Evolutionary conservation across 2,113 vertebrate species (phyloP).

Genomic region (Apodemus sylvaticus): DNA sequence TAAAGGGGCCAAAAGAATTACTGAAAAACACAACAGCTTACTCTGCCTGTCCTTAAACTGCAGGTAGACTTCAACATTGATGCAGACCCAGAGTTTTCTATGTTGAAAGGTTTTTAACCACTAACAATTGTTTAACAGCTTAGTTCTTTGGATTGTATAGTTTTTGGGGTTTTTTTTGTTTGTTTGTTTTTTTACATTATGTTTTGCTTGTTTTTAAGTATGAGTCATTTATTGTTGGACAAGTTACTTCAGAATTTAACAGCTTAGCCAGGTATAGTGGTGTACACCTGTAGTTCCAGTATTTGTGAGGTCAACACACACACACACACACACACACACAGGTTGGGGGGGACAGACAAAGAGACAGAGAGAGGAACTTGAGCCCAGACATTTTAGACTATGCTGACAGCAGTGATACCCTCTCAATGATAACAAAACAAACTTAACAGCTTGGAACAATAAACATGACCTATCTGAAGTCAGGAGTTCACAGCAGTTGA

Average conservation of each 20-base stretch:
- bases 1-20: background rate
- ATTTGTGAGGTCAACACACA: background rate
- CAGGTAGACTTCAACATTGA: background rate
- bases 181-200: constrained; percentile 36
- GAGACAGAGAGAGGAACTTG: background rate
- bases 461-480: background rate
- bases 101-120: background rate
- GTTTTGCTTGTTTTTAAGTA: constrained; percentile 17
- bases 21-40: background rate
- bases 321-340: background rate
- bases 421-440: background rate
- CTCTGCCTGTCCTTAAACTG: background rate
- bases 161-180: no score
- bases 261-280: background rate
- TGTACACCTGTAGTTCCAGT: background rate
- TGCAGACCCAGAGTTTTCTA: background rate
- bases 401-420: background rate
- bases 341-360: no score
- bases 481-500: background rate
- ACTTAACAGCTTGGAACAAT: background rate
- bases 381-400: background rate
- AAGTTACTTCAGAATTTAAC: constrained; percentile 4
- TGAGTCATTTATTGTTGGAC: background rate
- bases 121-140: background rate
- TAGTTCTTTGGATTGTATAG: background rate